A percentile compares a stretch with the other conserved stretches of the same genome.
phyloP scores from a whole-genome alignment of 2,113 vertebrate species.

The Lophius piscatorius region DNA sequence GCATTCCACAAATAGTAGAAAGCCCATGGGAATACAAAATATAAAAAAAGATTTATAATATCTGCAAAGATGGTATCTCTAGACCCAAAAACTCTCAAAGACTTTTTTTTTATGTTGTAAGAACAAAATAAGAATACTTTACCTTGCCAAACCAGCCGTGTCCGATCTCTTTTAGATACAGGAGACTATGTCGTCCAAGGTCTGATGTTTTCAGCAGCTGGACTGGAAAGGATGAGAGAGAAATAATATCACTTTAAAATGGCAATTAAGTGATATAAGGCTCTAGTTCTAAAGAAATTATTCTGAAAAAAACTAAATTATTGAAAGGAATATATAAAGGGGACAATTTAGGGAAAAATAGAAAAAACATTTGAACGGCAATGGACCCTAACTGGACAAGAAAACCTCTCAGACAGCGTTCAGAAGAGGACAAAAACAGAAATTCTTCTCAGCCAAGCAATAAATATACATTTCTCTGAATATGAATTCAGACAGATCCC shows the following conservation, averaged over 20 bases:
- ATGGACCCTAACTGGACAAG: neutral
- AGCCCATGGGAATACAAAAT: conserved; percentile 1
- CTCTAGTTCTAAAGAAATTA: neutral
- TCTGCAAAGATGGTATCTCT: neutral
- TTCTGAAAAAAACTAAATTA: neutral
- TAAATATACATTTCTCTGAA: conserved; percentile 3
- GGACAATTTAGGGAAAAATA: neutral
- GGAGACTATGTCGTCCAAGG: conserved; percentile 91
- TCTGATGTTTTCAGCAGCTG: conserved; percentile 91
- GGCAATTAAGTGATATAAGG: neutral
- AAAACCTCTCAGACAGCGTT: neutral
- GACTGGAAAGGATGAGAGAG: conserved; percentile 78
- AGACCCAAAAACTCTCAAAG: neutral
- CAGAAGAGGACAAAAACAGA: neutral
- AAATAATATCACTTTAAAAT: conserved; percentile 6
- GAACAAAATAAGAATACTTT: conserved; percentile 26
- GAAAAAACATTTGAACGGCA: neutral
- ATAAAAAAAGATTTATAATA: too few species aligned
- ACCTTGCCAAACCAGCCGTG: conserved; percentile 98
- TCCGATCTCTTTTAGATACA: conserved; percentile 96
- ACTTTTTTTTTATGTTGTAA: conserved; percentile 8
- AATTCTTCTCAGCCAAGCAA: neutral
- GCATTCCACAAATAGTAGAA: conserved; percentile 39
- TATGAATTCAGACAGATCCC: neutral
- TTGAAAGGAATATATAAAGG: too few species aligned